phyloP scores from a whole-genome alignment of 1,140 invertebrate genomes.

The Eufriesea mexicana region DNA sequence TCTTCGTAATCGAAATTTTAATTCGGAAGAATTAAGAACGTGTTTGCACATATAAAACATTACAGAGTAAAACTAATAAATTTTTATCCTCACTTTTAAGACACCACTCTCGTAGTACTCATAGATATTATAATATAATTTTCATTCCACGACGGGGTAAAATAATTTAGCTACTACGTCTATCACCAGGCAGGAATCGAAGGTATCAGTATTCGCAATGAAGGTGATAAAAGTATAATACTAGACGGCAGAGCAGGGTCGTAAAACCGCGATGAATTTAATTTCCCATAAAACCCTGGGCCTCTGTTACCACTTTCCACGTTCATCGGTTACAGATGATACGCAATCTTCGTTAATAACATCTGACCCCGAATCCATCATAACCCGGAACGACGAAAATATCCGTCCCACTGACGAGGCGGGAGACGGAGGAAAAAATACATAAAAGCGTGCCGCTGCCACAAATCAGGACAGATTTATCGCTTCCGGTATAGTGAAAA shows the following conservation, averaged over 20 bases:
- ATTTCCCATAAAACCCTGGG: slow-evolving; percentile 16
- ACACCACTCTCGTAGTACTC: too few relatives aligned
- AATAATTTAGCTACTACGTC: too few relatives aligned
- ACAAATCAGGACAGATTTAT: slow-evolving; percentile 5
- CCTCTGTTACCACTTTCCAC: neutral
- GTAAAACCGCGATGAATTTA: slow-evolving; percentile 12
- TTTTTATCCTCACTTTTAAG: too few relatives aligned
- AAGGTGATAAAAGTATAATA: neutral
- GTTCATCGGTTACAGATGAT: neutral
- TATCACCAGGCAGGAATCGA: too few relatives aligned
- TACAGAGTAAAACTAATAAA: too few relatives aligned
- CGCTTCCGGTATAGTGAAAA: slow-evolving; percentile 16
- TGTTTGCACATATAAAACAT: too few relatives aligned
- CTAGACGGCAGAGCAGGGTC: neutral
- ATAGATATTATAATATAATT: too few relatives aligned
- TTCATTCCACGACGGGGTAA: too few relatives aligned
- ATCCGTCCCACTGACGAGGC: neutral
- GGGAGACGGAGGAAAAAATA: neutral
- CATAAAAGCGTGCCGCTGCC: neutral
- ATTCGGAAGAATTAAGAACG: too few relatives aligned
- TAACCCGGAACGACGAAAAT: neutral
- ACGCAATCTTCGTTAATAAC: neutral
- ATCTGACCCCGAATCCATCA: neutral
- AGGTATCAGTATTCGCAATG: neutral
- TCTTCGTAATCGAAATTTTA: too few relatives aligned